A percentile compares a stretch with the other conserved stretches of the same genome.
Conservation (phyloP, 2,113 vertebrate genomes). For the Neofelis nebulosa region DNA sequence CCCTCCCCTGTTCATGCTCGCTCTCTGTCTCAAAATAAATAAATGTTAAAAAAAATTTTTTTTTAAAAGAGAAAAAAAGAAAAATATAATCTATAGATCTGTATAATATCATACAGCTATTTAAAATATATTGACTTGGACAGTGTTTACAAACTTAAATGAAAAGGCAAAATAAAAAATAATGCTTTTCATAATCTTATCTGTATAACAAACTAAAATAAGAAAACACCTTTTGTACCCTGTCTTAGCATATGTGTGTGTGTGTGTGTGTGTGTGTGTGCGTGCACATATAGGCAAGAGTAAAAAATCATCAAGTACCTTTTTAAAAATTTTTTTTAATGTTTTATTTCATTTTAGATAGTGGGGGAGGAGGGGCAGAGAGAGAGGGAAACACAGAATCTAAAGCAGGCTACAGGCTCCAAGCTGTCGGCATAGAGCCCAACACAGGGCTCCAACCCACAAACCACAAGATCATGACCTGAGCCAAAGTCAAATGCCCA, state of each 20-base stretch:
- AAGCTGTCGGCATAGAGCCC: too few species aligned
- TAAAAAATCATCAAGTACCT: not conserved
- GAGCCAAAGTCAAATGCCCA: too few species aligned
- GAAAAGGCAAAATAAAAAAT: conserved; percentile 2
- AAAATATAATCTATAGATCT: not conserved
- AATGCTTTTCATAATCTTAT: not conserved
- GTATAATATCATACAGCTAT: not conserved
- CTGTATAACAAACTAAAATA: not conserved
- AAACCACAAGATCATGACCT: too few species aligned
- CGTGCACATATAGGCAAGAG: not conserved
- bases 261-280: not conserved
- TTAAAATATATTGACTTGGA: not conserved
- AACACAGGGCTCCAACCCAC: too few species aligned
- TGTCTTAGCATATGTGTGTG: not conserved
- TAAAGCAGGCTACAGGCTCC: too few species aligned
- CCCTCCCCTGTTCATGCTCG: too few species aligned
- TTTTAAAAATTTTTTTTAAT: too few species aligned
- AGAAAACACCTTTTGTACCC: not conserved
- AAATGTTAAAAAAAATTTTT: too few species aligned
- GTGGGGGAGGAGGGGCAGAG: too few species aligned
- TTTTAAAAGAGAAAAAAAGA: not conserved
- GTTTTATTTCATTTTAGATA: too few species aligned
- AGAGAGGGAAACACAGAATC: too few species aligned
- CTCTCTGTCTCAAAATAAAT: too few species aligned
- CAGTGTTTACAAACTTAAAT: not conserved